Evolutionary conservation across 2,797 vertebrate genomes (phyloP), one percentile per base, ranked within the genome.

Genomic region (Hydrocynus forskahlii): DNA sequence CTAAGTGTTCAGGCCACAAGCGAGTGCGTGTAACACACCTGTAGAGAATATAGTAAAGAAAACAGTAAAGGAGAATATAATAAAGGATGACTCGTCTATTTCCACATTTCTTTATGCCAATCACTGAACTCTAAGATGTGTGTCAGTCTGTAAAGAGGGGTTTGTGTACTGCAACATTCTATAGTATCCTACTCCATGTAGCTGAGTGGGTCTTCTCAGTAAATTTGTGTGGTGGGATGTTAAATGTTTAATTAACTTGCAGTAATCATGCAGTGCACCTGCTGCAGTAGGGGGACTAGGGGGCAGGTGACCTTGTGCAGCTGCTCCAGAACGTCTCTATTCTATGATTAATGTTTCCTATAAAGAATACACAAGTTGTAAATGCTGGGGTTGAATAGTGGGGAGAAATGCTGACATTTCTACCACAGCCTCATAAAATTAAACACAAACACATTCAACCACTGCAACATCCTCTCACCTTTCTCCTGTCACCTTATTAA

Each of bases 401-500:
- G 12, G 19, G 59, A 29, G 29, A 29, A 29, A 29, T 29, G 29
- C 9, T 75, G 40, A 70, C 67, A 62, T 79, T 79, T 71, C 77
- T 62, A 2, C n/a, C 1, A 13, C 16, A 48, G 68, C 10, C 54
- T 29, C 62, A 62, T 79, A 48, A 79, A 79, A 48, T 8, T 16
- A 6, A 16, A 52, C 25, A 12, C 57, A 25, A n/a, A 45, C 14
- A 23, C 45, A 19, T 7, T 59, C 23, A 7, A 9, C 17, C 69
- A 54, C 2, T 10, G 16, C 38, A 45, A 19, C 55, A 62, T 59
- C 57, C 21, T 52, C 10, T 9, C 71, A 57, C 25, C 19, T 45
- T 62, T 57, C 62, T 74, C 23, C 50, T 75, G n/a, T 81, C 19
- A 60, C 17, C 72, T 74, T 74, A 59, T 74, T 59, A 75, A 69